Evolutionary conservation across 1,140 invertebrate species (phyloP), one percentile per base, ranked within the genome.

Genomic region (Trialeurodes vaporariorum): DNA sequence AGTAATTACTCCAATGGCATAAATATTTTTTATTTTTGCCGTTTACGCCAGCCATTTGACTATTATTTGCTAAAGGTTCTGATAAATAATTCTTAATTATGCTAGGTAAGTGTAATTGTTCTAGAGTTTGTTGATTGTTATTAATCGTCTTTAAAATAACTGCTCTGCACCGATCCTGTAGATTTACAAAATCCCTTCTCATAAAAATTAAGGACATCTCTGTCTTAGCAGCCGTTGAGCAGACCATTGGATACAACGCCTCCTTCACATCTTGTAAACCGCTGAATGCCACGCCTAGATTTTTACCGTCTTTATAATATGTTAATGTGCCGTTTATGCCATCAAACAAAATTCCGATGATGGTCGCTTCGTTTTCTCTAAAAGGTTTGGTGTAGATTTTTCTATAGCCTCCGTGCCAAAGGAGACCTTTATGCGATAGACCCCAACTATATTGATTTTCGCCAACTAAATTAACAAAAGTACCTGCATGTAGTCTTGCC

Each of bases 171-270:
- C 82, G 75, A 74, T 89, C 88, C 73, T 89, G 86, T 5, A 90
- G 78, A 74, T 82, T 87, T 0, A 83, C 79, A 73, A 86, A 89
- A 69, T 85, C 84, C 26, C 86, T 71, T 66, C 80, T 80, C 26
- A 83, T 82, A 2, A 76, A 73, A 17, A 79, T 79, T 0, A 89
- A 72, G 0, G 82, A 81, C 85, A 90, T 88, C 77, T 87, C 84
- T 2, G 87, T 90, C 76, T 88, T 90, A 23, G 87, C 87, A 0
- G 88, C 87, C 0, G 88, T 90, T 1, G 87, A 89, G 70, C 84
- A 84, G 1, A 89, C 80, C 40, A 88, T 83, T 2, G 88, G 88
- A 76, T 84, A 90, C 0, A 90, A 77, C 9, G 85, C 82, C 66
- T 87, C 84, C 17, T 79, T 77, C n/a, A 84, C 76, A 73, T 81